Conservation (phyloP, 2,113 vertebrate species). For the Mionectes macconnelli region DNA sequence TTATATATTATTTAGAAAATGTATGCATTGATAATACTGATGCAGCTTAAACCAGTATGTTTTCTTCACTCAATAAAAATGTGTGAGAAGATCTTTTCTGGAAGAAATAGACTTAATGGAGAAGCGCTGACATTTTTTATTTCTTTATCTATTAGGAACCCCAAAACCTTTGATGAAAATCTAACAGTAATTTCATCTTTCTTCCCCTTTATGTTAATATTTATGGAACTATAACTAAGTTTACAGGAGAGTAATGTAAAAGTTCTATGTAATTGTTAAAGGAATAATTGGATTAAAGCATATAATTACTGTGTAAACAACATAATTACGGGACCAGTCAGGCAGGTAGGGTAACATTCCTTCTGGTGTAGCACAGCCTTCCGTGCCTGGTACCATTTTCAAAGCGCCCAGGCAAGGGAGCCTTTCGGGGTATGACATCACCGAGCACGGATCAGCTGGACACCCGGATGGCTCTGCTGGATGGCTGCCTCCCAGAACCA, state of each 20-base stretch:
- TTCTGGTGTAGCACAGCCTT: neutral
- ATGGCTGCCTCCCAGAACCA: neutral
- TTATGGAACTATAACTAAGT: slow-evolving; percentile 54
- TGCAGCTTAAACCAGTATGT: neutral
- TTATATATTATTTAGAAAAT: neutral
- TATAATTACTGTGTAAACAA: slow-evolving; percentile 74
- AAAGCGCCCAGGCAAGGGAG: neutral
- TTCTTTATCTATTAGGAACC: neutral
- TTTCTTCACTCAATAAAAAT: neutral
- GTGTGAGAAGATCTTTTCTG: neutral
- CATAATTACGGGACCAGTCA: slow-evolving; percentile 62
- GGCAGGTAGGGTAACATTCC: slow-evolving; percentile 57
- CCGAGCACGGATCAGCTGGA: neutral
- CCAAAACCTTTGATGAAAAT: neutral
- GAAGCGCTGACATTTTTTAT: neutral
- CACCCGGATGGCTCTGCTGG: neutral
- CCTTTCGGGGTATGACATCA: slow-evolving; percentile 42
- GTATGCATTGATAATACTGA: neutral
- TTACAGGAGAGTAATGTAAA: slow-evolving; percentile 59
- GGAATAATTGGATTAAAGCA: slow-evolving; percentile 68
- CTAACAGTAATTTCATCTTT: slow-evolving; percentile 33
- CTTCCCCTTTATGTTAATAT: slow-evolving; percentile 26
- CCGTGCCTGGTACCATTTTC: slow-evolving; percentile 43
- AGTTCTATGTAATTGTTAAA: slow-evolving; percentile 62
- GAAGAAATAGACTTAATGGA: neutral